phyloP scores from a whole-genome alignment of 2,113 vertebrate species.

The Varanus komodoensis region DNA sequence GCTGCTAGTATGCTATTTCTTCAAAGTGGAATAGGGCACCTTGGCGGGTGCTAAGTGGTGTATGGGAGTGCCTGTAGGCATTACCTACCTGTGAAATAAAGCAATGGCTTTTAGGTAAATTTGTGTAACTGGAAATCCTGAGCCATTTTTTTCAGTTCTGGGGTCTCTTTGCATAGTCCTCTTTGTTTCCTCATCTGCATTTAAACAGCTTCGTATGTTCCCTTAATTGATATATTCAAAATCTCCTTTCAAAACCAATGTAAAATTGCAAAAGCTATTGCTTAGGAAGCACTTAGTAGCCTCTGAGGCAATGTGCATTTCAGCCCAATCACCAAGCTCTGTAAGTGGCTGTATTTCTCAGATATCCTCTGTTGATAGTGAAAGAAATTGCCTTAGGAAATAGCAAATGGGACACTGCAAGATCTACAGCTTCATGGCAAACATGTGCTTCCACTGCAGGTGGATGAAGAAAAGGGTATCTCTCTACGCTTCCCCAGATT shows the following conservation, averaged over 20 bases:
- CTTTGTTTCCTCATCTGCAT: neutral
- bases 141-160: neutral
- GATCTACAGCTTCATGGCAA: fast-evolving
- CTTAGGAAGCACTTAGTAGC: neutral
- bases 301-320: neutral
- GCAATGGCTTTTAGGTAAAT: too few relatives aligned
- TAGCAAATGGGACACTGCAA: neutral
- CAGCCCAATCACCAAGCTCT: neutral
- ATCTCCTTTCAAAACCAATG: neutral
- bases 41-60: too few relatives aligned
- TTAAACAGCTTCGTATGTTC: too few relatives aligned
- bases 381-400: neutral
- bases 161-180: neutral
- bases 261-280: neutral
- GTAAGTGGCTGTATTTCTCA: neutral
- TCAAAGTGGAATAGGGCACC: too few relatives aligned
- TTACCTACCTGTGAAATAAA: too few relatives aligned
- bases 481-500: conserved; percentile 92
- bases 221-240: neutral
- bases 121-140: neutral
- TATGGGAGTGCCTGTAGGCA: too few relatives aligned
- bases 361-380: neutral
- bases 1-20: too few relatives aligned
- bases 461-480: conserved; percentile 89
- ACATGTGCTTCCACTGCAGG: conserved; percentile 68